These are phyloP conservation scores for Falco biarmicus DNA, from an alignment of 2,797 vertebrate species.

Conservation along the genomic window DNA sequence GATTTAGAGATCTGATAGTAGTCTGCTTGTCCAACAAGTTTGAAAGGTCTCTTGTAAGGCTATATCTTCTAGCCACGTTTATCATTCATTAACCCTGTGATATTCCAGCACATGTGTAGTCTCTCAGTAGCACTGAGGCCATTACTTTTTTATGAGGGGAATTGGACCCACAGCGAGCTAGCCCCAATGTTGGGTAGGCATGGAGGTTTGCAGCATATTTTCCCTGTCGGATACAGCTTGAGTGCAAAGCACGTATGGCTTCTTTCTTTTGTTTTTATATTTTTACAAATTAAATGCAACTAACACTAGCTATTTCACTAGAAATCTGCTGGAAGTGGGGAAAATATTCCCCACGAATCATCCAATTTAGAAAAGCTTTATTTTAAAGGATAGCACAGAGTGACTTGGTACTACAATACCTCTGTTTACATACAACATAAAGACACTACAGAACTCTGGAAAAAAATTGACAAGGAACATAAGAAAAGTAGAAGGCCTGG, in stretches of 20 bases:
- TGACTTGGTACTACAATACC: background rate
- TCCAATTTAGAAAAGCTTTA: background rate
- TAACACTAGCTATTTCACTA: background rate
- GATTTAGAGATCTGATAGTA: background rate
- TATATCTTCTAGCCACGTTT: background rate
- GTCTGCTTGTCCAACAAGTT: background rate
- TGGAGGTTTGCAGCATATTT: background rate
- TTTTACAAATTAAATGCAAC: background rate
- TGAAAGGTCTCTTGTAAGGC: background rate
- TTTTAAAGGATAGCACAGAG: background rate
- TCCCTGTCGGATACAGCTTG: background rate
- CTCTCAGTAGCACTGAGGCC: background rate
- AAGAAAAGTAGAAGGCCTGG: background rate
- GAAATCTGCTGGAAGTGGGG: background rate
- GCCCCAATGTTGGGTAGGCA: background rate
- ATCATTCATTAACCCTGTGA: background rate
- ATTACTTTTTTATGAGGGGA: background rate
- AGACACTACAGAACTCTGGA: background rate
- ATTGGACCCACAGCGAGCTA: background rate
- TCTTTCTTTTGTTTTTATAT: background rate
- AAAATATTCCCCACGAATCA: background rate
- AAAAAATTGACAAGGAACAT: background rate
- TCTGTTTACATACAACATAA: background rate
- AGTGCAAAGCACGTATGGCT: background rate
- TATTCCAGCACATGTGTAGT: background rate